Conservation (phyloP, 2,113 vertebrate species). For the Salvelinus namaycush region DNA sequence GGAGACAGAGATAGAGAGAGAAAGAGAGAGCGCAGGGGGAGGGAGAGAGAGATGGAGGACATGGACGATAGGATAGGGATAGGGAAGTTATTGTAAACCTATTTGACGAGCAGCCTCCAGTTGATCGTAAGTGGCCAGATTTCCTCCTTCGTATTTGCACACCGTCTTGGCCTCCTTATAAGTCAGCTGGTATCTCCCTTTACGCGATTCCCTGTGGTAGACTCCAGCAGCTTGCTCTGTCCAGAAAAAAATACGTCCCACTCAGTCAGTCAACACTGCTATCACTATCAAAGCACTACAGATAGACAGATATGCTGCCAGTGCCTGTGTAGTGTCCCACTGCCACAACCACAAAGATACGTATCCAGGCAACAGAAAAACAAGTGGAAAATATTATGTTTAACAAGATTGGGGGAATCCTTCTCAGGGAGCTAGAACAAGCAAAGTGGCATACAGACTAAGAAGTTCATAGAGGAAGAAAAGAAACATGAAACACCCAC, state of each 20-base stretch:
- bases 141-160: slow-evolving; percentile 91
- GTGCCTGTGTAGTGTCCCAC: slow-evolving; percentile 25
- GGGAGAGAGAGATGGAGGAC: background rate
- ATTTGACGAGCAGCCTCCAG: slow-evolving; percentile 91
- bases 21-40: no score
- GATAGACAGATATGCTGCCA: slow-evolving; percentile 33
- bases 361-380: slow-evolving; percentile 74
- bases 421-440: slow-evolving; percentile 57
- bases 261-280: slow-evolving; percentile 5
- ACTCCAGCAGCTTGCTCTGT: slow-evolving; percentile 96
- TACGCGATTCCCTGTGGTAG: slow-evolving; percentile 91
- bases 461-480: background rate
- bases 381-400: background rate
- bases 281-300: slow-evolving; percentile 9
- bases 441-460: background rate
- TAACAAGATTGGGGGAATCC: background rate
- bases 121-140: slow-evolving; percentile 86
- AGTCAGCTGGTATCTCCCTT: slow-evolving; percentile 91
- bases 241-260: slow-evolving; percentile 60
- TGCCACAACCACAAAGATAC: background rate
- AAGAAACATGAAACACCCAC: slow-evolving; percentile 44
- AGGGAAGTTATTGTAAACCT: slow-evolving; percentile 71
- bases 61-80: no score
- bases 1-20: no score
- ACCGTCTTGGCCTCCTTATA: slow-evolving; percentile 88